A percentile compares a stretch with the other conserved stretches of the same genome.
Evolutionary conservation across 2,797 vertebrate genomes (phyloP).

Genomic region (Buceros bicornis): DNA sequence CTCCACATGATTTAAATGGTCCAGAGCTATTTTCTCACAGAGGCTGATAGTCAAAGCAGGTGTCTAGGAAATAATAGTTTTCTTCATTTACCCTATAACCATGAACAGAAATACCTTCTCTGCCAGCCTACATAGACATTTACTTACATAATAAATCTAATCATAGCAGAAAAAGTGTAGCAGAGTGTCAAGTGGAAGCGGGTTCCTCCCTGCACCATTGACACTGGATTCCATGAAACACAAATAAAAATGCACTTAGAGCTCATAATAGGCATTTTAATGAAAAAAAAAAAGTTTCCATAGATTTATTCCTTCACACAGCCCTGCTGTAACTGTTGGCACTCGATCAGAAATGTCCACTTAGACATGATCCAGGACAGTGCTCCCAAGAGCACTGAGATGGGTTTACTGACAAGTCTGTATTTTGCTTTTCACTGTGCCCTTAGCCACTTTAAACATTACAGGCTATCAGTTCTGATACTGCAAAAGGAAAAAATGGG

Average conservation of each 20-base stretch:
- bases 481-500: not conserved
- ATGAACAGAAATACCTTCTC: not conserved
- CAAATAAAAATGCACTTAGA: not conserved
- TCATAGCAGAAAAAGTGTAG: not conserved
- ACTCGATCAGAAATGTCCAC: not conserved
- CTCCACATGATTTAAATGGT: not conserved
- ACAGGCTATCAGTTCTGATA: not conserved
- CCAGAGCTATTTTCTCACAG: not conserved
- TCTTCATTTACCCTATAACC: not conserved
- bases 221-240: not conserved
- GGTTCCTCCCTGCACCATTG: not conserved
- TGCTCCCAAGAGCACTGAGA: not conserved
- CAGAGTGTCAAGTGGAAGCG: not conserved
- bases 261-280: not conserved
- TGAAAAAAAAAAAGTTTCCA: not conserved
- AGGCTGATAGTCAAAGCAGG: not conserved
- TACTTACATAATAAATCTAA: not conserved
- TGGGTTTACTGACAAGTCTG: not conserved
- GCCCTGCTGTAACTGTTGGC: not conserved
- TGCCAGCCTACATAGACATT: not conserved
- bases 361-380: not conserved
- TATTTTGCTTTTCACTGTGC: not conserved
- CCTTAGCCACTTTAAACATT: not conserved
- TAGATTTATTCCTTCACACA: not conserved
- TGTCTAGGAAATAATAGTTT: not conserved